Base-by-base conservation (phyloP, 1,140 invertebrate species). In the Drosophila willistoni region DNA sequence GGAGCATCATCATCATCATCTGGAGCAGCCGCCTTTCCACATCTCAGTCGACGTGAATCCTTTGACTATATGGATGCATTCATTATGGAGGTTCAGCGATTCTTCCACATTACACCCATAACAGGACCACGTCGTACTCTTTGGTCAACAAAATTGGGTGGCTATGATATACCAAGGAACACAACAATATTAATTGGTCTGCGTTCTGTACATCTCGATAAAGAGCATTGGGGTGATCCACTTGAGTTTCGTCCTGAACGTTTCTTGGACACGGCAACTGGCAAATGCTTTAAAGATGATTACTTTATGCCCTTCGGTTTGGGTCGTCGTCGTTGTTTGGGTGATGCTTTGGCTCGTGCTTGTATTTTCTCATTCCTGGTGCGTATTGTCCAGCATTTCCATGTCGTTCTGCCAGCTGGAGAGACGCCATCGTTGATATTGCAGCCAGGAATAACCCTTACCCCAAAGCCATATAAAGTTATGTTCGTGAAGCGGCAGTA, bases 321-420 rank as follows among this genome's bases (percentile, higher is more conserved):
- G 86, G 96, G 96, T 94, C 90, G 91, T 75, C 93, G 96, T 77
- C 94, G 95, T 68, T 97, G 97, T 85, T 94, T 96, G 0, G 97
- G 96, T 1, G 96, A 97, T 91, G 92, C 94, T 0, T 91, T 97
- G 44, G 96, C 96, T 0, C 94, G 93, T 61, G 94, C 94, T 1
- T 96, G 96, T 70, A 83, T 96, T 3, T 97, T 97, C 82, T 92
- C 96, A 17, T 94, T 96, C 51, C 95, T 97, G 62, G 93, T 94
- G 3, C 94, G 94, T 6, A 93, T 97, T 12, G 91, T 97, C 64
- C 95, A 96, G 81, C 92, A 93, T 62, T 94, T 92, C 68, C 91
- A 80, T 14, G 80, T 94, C 0, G 87, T 85, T 7, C 67, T 82
- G 12, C 77, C 81, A 3, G 19, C 62, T 6, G 77, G 75, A 0